phyloP scores from a whole-genome alignment of 2,888 invertebrate species.

The Brassicogethes aeneus region DNA sequence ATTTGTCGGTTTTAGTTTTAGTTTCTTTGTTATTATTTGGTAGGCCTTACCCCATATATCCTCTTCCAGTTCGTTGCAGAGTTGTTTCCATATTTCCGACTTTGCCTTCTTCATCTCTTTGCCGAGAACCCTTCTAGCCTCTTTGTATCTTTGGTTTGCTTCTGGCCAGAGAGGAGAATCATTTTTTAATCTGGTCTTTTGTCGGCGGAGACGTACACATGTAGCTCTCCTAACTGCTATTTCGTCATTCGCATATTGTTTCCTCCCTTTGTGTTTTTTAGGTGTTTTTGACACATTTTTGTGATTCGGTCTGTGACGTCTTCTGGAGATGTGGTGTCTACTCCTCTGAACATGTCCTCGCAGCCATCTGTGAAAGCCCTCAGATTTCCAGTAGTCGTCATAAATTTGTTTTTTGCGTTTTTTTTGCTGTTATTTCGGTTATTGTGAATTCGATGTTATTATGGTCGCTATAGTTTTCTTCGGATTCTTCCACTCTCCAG shows the following conservation, averaged over 20 bases:
- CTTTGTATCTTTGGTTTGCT: constrained; percentile 2
- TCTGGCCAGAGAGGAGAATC: too few relatives aligned
- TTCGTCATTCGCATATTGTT: background rate
- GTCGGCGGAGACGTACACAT: too few relatives aligned
- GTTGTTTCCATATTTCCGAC: constrained; percentile 4
- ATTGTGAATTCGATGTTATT: background rate
- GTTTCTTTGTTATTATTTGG: too few relatives aligned
- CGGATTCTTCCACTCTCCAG: constrained; percentile 5
- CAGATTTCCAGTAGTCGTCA: background rate
- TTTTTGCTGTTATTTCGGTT: background rate
- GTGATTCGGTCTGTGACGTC: constrained; percentile 2
- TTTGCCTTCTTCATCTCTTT: constrained; percentile 3
- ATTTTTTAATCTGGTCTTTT: too few relatives aligned
- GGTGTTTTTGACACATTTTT: constrained; percentile 1
- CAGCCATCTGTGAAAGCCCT: constrained; percentile 1
- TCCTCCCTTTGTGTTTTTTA: background rate
- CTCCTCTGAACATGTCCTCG: background rate
- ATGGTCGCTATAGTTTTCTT: constrained; percentile 5
- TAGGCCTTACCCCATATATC: constrained; percentile 12
- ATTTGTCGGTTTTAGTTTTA: too few relatives aligned
- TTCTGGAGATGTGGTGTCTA: background rate
- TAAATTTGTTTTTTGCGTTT: constrained; percentile 2
- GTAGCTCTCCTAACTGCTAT: constrained; percentile 2
- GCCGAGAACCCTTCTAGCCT: background rate
- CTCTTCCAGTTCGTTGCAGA: constrained; percentile 6